Base-by-base conservation (phyloP, 1,140 invertebrate species). In the Physella acuta region DNA sequence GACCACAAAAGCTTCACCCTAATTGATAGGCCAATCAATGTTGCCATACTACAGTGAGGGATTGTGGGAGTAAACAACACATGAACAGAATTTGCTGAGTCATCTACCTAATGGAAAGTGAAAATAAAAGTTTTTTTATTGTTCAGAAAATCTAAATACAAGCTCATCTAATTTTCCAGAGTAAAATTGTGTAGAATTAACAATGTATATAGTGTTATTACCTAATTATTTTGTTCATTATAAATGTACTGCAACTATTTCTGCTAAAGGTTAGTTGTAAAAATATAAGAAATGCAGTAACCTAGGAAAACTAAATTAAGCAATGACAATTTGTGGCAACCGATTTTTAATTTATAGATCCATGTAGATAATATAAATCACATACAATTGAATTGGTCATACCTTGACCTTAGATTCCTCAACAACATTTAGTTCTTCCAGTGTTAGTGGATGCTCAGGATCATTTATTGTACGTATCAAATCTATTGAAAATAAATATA, bases 31-130 rank as follows among this genome's bases (percentile, higher is more conserved):
- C 89, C 98, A 81, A 99, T 99, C 20, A 99, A 84, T 44, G 97
- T 98, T 30, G 97, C 98, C 95, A 99, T 97, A 77, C 94, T 97
- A 80, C 98, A 99, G 81, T 99, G 97, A 0, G 97, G 97, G 79
- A 99, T 99, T 0, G 98, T 99, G 14, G 98, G 98, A 0, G 96
- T 99, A 83, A 97, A 99, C 31, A 73, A 62, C 3, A 98, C 89
- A 70, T 88, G 83, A 0, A 98, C 89, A 55, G 79, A 85, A 78
- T 92, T 94, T 3, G 73, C 71, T 24, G 76, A 72, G 78, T 86
- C 78, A 75, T 87, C 76, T 14, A 88, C 85, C 53, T 90, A 51
- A 34, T 1, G 55, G 34, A 26, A 51, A 20, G 17, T 30, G 20
- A 58, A 63, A 63, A 28, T 49, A 58, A 72, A 52, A 24, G 17